Evolutionary conservation across 2,888 invertebrate species (phyloP).

Genomic region (Scaptomyza cyrtandrae): DNA sequence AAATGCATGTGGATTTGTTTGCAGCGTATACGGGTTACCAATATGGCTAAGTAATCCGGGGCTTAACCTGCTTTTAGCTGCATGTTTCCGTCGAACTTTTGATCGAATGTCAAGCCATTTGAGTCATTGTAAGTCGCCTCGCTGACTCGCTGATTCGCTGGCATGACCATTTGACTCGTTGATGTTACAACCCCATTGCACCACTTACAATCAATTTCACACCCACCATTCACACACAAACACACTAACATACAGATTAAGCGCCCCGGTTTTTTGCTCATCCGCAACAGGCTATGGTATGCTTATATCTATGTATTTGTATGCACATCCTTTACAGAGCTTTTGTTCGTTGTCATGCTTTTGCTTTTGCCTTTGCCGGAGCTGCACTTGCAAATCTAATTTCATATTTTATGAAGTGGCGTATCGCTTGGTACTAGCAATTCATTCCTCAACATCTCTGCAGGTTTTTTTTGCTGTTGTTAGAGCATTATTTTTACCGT

Average conservation of each 20-base stretch:
- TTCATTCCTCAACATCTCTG: constrained; percentile 23
- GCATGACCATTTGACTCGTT: constrained; percentile 62
- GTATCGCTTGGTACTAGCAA: constrained; percentile 43
- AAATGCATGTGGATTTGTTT: background rate
- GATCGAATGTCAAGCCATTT: constrained; percentile 77
- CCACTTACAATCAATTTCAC: constrained; percentile 33
- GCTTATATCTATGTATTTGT: constrained; percentile 35
- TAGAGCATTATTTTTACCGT: constrained; percentile 44
- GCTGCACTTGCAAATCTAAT: constrained; percentile 72
- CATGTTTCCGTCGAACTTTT: constrained; percentile 64
- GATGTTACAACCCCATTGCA: constrained; percentile 8
- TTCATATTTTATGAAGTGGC: constrained; percentile 79
- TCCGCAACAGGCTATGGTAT: constrained; percentile 49
- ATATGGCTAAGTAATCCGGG: background rate
- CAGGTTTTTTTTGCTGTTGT: constrained; percentile 31
- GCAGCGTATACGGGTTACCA: constrained; percentile 10
- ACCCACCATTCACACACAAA: constrained; percentile 20
- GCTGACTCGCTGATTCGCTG: constrained; percentile 42
- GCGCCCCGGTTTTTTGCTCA: constrained; percentile 36
- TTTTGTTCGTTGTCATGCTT: constrained; percentile 29
- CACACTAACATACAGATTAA: constrained; percentile 41
- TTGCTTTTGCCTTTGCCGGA: constrained; percentile 9
- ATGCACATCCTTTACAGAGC: constrained; percentile 49
- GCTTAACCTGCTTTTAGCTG: constrained; percentile 44
- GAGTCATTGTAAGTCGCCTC: constrained; percentile 61